These are phyloP conservation scores for Pampusana beccarii DNA, from an alignment of 2,113 vertebrate species.

Conservation along the genomic window DNA sequence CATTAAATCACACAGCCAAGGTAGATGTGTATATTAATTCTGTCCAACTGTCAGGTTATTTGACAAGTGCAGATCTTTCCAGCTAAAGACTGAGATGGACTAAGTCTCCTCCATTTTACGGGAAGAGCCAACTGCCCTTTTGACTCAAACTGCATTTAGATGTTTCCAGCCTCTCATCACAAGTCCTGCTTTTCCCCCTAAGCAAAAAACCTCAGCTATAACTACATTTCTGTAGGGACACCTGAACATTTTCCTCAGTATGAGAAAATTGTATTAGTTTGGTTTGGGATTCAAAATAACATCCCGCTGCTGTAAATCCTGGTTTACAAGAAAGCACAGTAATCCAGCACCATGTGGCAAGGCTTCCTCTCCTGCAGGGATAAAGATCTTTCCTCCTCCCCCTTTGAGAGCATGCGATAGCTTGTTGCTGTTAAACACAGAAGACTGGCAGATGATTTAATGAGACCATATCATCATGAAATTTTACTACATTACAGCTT, in stretches of 20 bases:
- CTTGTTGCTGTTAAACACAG: neutral
- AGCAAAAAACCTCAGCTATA: neutral
- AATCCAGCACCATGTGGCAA: neutral
- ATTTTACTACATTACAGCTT: neutral
- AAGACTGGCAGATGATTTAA: neutral
- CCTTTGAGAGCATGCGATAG: accelerated
- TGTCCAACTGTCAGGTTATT: neutral
- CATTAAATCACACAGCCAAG: neutral
- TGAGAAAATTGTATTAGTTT: neutral
- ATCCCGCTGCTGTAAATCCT: neutral
- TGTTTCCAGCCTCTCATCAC: neutral
- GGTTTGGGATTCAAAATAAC: neutral
- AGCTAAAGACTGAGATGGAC: neutral
- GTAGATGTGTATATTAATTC: neutral
- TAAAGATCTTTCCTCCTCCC: neutral
- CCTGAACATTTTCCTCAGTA: neutral
- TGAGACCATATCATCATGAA: neutral
- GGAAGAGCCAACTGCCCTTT: neutral
- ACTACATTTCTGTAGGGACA: neutral
- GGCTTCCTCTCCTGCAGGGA: neutral
- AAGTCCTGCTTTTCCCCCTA: neutral
- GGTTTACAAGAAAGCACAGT: neutral
- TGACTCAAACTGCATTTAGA: neutral
- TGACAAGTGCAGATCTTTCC: neutral
- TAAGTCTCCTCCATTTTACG: neutral